Evolutionary conservation across 1,140 invertebrate species (phyloP), one percentile per base, ranked within the genome.

Genomic region (Anagrus nilaparvatae): DNA sequence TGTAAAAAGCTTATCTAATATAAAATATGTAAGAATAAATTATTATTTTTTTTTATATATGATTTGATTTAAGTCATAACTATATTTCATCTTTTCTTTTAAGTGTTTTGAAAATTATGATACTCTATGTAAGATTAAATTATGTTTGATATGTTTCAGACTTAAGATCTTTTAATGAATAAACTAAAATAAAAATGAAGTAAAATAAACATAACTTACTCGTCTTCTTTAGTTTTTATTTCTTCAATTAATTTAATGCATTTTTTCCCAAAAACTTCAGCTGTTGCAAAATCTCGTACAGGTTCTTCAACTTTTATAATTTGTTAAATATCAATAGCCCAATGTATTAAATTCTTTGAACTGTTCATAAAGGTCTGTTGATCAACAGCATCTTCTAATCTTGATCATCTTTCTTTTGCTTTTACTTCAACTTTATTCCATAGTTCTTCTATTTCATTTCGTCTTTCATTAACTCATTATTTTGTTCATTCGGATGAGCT

Each of bases 311-410:
- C 79, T 43, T 87, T 84, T 39, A 97, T 66, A 30, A 79, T 78
- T 43, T 86, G 81, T 58, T 89, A 87, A 2, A 88, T 78, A 48
- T 79, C 75, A 4, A 72, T 74, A 3, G 84, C 76, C 89, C 88
- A 93, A 16, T 75, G 74, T 2, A 89, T 61, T 14, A 90, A 59
- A 41, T 82, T 85, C 60, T 87, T 88, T 3, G 82, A 79, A 50
- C 76, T 82, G 54, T 87, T 89, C 53, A 86, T 86, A 61, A 98
- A 97, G 49, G 97, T 89, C 62, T 96, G 89, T 53, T 89, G 82
- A 1, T 93, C 93, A 8, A 97, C 89, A 10, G 91, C 88, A 59
- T 90, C 87, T 62, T 96, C 89, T 8, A 97, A 73, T 39, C 87
- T 64, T 1, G 77, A 77, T 44, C 87, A 72, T 16, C 90, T 69